Conservation (phyloP, 2,113 vertebrate genomes). For the Poecile atricapillus region DNA sequence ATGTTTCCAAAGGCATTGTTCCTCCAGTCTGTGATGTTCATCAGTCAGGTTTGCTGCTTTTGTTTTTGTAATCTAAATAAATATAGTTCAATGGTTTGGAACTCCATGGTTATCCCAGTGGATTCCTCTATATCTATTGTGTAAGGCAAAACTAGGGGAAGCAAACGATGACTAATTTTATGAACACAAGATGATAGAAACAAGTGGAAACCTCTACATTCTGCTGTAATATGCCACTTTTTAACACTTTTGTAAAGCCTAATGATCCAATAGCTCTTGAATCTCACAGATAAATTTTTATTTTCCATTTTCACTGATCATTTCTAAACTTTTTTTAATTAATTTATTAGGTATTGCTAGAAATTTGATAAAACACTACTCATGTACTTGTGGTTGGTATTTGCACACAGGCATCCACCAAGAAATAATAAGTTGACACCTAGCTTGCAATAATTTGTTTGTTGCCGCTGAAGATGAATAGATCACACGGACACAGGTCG, state of each 20-base stretch:
- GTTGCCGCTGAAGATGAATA: too few species aligned
- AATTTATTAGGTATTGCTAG: neutral
- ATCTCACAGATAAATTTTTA: neutral
- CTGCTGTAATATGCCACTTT: neutral
- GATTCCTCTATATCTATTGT: slow-evolving; percentile 49
- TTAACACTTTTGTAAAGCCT: neutral
- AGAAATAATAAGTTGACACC: neutral
- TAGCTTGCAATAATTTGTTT: neutral
- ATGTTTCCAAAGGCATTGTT: slow-evolving; percentile 65
- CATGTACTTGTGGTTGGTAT: neutral
- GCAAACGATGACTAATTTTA: slow-evolving; percentile 53
- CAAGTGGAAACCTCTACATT: neutral
- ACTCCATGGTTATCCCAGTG: slow-evolving; percentile 10
- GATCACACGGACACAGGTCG: too few species aligned
- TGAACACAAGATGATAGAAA: neutral
- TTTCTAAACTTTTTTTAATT: neutral
- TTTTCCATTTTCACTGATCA: neutral
- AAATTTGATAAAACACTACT: neutral
- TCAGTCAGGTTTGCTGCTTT: slow-evolving; percentile 47
- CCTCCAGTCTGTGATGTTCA: slow-evolving; percentile 54
- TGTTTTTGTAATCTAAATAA: slow-evolving; percentile 56
- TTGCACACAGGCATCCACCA: neutral
- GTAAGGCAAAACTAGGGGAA: slow-evolving; percentile 26
- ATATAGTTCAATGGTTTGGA: slow-evolving; percentile 48
- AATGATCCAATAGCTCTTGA: neutral